Percentiles rank a stretch among this genome's conserved stretches.
phyloP scores from a whole-genome alignment of 2,888 invertebrate species.

The Mylabris sibirica region DNA sequence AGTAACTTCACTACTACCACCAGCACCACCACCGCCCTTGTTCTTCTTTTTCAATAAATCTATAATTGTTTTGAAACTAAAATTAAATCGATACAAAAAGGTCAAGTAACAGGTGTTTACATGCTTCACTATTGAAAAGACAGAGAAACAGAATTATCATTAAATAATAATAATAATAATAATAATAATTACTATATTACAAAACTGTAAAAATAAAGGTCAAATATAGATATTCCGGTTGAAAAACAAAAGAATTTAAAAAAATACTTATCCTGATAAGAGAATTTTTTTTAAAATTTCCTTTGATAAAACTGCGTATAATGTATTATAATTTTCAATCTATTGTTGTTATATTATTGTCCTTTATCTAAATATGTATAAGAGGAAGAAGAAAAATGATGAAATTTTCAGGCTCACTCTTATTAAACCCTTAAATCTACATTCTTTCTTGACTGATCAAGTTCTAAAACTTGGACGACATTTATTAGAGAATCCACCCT shows the following conservation, averaged over 20 bases:
- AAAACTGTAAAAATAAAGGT: slow-evolving; percentile 27
- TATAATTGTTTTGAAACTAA: no score
- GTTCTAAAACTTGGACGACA: slow-evolving; percentile 54
- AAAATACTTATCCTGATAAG: slow-evolving; percentile 48
- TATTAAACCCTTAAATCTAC: slow-evolving; percentile 53
- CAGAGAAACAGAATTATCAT: no score
- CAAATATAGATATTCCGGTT: slow-evolving; percentile 38
- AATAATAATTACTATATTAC: slow-evolving; percentile 16
- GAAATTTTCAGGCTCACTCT: slow-evolving; percentile 34
- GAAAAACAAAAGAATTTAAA: slow-evolving; percentile 47
- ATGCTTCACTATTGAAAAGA: slow-evolving; percentile 6
- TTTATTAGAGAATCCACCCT: slow-evolving; percentile 49
- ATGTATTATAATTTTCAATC: slow-evolving; percentile 26
- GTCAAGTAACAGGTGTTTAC: slow-evolving; percentile 28
- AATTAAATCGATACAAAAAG: slow-evolving; percentile 14
- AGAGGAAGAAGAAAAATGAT: slow-evolving; percentile 9
- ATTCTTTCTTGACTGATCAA: slow-evolving; percentile 53
- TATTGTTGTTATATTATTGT: background rate
- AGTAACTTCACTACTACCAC: no score
- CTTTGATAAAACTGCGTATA: slow-evolving; percentile 41
- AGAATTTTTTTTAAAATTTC: slow-evolving; percentile 40
- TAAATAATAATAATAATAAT: slow-evolving; percentile 14
- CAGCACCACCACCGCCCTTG: background rate
- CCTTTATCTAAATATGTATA: no score
- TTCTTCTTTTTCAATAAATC: background rate